phyloP scores from a whole-genome alignment of 2,888 invertebrate species.

The Eupithecia dodoneata region DNA sequence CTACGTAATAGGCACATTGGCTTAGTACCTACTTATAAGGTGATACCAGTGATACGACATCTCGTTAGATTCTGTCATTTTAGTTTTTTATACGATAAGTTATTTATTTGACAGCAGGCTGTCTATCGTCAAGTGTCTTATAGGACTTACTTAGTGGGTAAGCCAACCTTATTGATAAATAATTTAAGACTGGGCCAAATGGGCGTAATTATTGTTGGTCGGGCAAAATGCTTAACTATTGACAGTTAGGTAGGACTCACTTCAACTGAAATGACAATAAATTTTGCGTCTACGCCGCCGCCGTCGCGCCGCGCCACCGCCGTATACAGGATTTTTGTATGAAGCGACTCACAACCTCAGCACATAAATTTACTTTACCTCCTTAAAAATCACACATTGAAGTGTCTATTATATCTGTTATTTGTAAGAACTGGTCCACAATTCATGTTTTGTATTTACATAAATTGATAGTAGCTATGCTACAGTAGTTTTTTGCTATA shows the following conservation, averaged over 20 bases:
- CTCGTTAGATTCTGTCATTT: slow-evolving; percentile 14
- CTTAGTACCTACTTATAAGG: slow-evolving; percentile 6
- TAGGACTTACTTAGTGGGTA: neutral
- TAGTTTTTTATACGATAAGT: slow-evolving; percentile 14
- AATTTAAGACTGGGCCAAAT: neutral
- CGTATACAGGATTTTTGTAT: too few relatives aligned
- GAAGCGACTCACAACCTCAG: too few relatives aligned
- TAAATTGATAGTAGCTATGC: too few relatives aligned
- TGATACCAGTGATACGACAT: neutral
- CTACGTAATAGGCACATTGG: slow-evolving; percentile 23
- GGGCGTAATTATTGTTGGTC: neutral
- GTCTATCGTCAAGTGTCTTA: neutral
- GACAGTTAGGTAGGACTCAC: too few relatives aligned
- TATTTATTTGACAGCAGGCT: slow-evolving; percentile 9
- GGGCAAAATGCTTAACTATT: neutral
- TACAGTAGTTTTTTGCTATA: too few relatives aligned
- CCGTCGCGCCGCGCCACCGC: too few relatives aligned
- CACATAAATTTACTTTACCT: too few relatives aligned
- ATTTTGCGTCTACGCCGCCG: too few relatives aligned
- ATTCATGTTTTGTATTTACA: too few relatives aligned
- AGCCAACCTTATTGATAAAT: neutral
- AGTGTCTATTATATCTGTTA: too few relatives aligned
- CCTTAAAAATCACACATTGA: too few relatives aligned
- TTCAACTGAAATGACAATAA: neutral
- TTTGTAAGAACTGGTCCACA: too few relatives aligned